These are phyloP conservation scores for Dryoscopus gambensis DNA, from an alignment of 2,113 vertebrate genomes.

Conservation along the genomic window DNA sequence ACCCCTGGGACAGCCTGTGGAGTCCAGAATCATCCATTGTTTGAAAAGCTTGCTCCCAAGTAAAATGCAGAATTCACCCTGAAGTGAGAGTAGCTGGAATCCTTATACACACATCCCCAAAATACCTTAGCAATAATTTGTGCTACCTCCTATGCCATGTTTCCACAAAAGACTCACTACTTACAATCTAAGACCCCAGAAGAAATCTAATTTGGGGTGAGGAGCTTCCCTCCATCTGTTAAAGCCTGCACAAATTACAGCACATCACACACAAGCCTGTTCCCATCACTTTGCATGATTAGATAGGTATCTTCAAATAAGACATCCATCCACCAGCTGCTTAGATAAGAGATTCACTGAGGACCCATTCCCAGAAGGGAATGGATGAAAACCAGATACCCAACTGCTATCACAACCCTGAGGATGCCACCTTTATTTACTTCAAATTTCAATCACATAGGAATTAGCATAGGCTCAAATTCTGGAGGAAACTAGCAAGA, in stretches of 20 bases:
- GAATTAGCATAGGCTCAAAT: neutral
- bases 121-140: neutral
- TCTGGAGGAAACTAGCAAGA: neutral
- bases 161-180: neutral
- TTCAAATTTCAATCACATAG: neutral
- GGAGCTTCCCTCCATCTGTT: neutral
- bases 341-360: conserved; percentile 4
- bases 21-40: neutral
- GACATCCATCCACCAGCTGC: neutral
- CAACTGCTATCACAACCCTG: neutral
- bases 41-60: neutral
- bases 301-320: conserved; percentile 18
- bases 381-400: neutral
- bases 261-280: neutral
- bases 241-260: neutral
- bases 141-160: neutral
- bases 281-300: neutral
- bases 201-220: neutral
- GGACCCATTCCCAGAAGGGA: neutral
- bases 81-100: neutral
- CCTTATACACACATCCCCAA: neutral
- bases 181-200: neutral
- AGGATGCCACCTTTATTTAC: neutral
- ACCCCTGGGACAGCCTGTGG: neutral
- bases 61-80: neutral